Conservation (phyloP, 2,113 vertebrate species). For the Ceyx melanurus region DNA sequence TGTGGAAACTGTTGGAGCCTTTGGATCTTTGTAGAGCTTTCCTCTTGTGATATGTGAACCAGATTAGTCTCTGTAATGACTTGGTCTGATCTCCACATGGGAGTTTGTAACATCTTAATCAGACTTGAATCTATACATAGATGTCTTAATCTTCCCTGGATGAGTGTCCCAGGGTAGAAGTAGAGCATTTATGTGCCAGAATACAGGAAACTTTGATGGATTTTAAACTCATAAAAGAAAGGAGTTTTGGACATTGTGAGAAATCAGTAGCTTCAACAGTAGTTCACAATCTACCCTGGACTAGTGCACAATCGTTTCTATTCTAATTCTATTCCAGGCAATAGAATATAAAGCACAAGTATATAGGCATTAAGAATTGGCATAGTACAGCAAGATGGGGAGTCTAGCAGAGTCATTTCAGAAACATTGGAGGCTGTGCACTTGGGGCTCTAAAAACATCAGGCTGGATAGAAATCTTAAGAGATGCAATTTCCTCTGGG, state of each 20-base stretch:
- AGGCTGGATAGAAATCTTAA: not conserved
- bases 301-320: not conserved
- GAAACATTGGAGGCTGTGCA: not conserved
- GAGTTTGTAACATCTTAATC: constrained; percentile 15
- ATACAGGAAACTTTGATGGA: not conserved
- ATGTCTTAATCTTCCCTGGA: not conserved
- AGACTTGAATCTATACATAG: constrained; percentile 45
- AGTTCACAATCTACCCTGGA: not conserved
- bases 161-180: not conserved
- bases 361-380: not conserved
- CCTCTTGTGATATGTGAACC: not conserved
- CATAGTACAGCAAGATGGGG: not conserved
- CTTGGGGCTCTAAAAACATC: not conserved
- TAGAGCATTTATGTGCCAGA: not conserved
- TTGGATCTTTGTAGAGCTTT: not conserved
- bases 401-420: not conserved
- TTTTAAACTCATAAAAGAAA: not conserved
- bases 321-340: too few species aligned
- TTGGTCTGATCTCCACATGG: not conserved
- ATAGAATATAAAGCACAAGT: not conserved
- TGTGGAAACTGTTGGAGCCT: not conserved
- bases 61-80: constrained; percentile 27
- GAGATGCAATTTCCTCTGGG: not conserved
- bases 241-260: not conserved
- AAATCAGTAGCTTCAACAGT: not conserved